Conservation (phyloP, 2,797 vertebrate species). For the Cyclura pinguis region DNA sequence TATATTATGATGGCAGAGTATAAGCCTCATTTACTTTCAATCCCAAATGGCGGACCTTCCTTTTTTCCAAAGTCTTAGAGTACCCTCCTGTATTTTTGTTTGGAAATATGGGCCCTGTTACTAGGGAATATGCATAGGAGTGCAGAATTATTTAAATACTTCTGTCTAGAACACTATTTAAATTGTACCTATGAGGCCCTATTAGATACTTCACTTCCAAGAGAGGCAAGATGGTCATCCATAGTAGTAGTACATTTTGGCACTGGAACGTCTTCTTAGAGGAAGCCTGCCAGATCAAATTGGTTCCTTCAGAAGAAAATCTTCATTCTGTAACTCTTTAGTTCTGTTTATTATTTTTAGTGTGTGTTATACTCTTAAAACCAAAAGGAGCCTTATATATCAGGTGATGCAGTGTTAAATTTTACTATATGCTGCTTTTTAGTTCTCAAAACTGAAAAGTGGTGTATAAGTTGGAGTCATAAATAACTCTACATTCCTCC, state of each 20-base stretch:
- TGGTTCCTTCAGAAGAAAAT: neutral
- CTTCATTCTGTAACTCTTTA: rapidly evolving
- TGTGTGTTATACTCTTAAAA: neutral
- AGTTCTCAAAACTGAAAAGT: neutral
- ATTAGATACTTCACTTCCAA: neutral
- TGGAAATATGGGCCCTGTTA: neutral
- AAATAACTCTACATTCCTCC: neutral
- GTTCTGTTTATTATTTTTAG: neutral
- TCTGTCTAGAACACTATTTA: neutral
- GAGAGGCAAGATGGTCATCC: neutral
- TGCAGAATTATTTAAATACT: neutral
- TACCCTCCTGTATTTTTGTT: neutral
- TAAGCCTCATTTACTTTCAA: too few relatives aligned
- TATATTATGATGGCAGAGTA: neutral
- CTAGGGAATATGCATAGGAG: neutral
- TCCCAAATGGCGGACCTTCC: neutral
- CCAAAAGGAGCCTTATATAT: neutral
- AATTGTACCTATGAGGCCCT: neutral
- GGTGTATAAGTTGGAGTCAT: neutral
- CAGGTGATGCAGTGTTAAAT: neutral
- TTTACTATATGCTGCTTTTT: neutral
- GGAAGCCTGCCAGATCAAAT: neutral
- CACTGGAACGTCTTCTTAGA: neutral
- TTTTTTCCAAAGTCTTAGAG: neutral
- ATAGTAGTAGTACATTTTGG: neutral